Conservation (phyloP, 2,888 invertebrate species). For the Ophioninae sp. region DNA sequence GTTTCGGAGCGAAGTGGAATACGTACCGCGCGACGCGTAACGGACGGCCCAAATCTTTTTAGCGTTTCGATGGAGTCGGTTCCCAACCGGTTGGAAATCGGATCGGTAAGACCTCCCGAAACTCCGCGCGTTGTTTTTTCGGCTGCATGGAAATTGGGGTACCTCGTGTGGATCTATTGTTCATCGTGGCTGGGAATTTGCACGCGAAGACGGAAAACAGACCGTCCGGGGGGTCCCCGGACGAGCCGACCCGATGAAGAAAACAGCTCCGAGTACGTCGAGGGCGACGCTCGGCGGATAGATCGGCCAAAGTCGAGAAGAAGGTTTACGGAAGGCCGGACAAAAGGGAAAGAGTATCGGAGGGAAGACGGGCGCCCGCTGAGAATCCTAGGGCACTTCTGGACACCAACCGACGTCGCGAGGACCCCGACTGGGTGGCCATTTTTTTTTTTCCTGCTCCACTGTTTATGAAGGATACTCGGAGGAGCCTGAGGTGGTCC, state of each 20-base stretch:
- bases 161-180: constrained; percentile 23
- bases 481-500: constrained; percentile 51
- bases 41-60: no score
- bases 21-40: no score
- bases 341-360: constrained; percentile 21
- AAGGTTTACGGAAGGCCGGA: constrained; percentile 6
- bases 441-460: constrained; percentile 53
- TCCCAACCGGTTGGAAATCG: background rate
- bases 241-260: constrained; percentile 17
- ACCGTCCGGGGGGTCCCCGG: constrained; percentile 67
- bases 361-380: constrained; percentile 53
- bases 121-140: constrained; percentile 1
- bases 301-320: constrained; percentile 20
- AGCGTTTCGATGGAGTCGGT: background rate
- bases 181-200: constrained; percentile 71
- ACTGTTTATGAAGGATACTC: constrained; percentile 47
- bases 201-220: constrained; percentile 72
- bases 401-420: constrained; percentile 53
- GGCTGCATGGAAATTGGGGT: background rate
- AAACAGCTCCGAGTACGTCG: constrained; percentile 16
- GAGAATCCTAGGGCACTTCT: constrained; percentile 50
- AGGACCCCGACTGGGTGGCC: constrained; percentile 61
- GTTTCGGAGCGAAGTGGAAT: no score
- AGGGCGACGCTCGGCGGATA: constrained; percentile 14
- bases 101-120: background rate